A percentile compares a stretch with the other conserved stretches of the same genome.
Evolutionary conservation across 2,113 vertebrate genomes (phyloP).

Genomic region (Uria aalge): DNA sequence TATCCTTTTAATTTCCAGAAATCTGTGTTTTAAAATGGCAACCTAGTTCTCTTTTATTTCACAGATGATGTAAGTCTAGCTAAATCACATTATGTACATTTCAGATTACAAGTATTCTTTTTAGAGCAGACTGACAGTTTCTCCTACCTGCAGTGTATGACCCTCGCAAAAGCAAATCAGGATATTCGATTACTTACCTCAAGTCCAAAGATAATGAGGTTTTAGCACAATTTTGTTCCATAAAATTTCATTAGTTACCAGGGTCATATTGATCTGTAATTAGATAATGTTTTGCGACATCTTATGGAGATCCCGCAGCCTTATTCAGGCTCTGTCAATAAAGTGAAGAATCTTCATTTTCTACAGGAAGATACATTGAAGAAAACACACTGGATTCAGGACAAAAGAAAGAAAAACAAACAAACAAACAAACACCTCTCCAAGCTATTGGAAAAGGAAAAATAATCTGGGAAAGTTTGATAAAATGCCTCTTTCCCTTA

Average conservation of each 20-base stretch:
- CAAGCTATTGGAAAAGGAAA: neutral
- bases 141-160: neutral
- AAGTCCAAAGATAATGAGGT: constrained; percentile 14
- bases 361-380: neutral
- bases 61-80: neutral
- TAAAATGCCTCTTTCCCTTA: neutral
- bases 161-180: neutral
- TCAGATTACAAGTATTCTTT: neutral
- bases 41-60: neutral
- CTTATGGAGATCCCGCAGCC: neutral
- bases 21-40: neutral
- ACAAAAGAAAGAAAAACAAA: neutral
- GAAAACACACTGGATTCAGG: neutral
- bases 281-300: constrained; percentile 5
- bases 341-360: neutral
- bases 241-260: constrained; percentile 12
- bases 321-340: neutral
- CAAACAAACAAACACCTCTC: neutral
- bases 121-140: neutral
- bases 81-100: neutral
- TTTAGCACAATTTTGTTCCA: constrained; percentile 25
- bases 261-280: neutral
- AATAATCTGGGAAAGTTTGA: neutral
- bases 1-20: neutral
- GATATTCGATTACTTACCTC: neutral